Base-by-base conservation (phyloP, 2,888 invertebrate genomes). In the Dasypogon diadema region DNA sequence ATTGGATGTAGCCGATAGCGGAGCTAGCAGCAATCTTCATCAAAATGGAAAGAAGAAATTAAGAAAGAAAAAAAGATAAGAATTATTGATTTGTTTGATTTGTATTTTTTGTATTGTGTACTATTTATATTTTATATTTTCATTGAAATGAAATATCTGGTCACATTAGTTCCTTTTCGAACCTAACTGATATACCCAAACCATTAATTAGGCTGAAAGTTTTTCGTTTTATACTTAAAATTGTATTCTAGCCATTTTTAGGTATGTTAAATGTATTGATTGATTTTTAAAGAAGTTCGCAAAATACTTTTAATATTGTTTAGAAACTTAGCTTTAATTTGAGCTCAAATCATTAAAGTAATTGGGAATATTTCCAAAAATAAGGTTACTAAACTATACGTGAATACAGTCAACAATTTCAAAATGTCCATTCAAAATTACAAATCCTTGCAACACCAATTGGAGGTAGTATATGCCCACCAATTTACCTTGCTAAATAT, bases 1-100 rank as follows among this genome's bases (percentile, higher is more conserved):
- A 21, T 70, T 54, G 70, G 77, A n/a, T 60, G 46, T 46, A n/a
- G 68, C 12, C 22, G 24, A 42, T 26, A 46, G 63, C 65, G 65
- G 76, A 10, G 55, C 51, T 54, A 73, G 65, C 30, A 55, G 63
- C 55, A 42, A 18, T 54, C 21, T 8, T 68, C 65, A 73, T 79
- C 78, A 42, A 76, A 81, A 81, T 79, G 81, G 79, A 81, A 86
- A 86, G 81, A 86, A 86, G 83, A 86, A 86, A 82, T 83, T 84
- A 1, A 85, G 84, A 79, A 84, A 84, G 18, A 86, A 86, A 78
- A 86, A 85, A 76, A 86, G 86, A 86, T 86, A 86, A 86, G 86
- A 85, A 83, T 86, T 86, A 86, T 84, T 85, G 80, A 84, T 86
- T 81, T 85, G 84, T 84, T 84, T 86, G 83, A 83, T 85, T 84